phyloP scores from a whole-genome alignment of 2,113 vertebrate genomes.

The Riparia riparia region DNA sequence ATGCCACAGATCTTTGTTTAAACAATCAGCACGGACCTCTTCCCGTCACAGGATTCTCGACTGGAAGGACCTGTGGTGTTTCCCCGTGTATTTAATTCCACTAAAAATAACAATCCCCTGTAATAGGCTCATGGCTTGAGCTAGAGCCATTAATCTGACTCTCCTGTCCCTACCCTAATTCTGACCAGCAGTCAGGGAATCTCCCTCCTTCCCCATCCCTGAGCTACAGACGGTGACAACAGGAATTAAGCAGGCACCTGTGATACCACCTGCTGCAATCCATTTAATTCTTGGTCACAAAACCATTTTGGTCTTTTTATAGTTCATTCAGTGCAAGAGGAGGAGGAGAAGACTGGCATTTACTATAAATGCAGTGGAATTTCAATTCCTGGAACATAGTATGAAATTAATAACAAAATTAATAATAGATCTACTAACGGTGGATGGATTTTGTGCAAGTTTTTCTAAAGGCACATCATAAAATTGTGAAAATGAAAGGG shows the following conservation, averaged over 20 bases:
- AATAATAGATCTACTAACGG: neutral
- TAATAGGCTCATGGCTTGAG: conserved; percentile 54
- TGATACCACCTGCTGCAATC: conserved; percentile 36
- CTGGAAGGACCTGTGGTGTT: neutral
- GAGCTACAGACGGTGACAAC: conserved; percentile 22
- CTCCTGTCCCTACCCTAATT: conserved; percentile 34
- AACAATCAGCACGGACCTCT: neutral
- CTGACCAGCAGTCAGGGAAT: conserved; percentile 29
- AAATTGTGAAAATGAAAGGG: neutral
- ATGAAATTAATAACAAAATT: conserved; percentile 6
- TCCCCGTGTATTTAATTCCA: conserved; percentile 39
- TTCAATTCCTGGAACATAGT: neutral
- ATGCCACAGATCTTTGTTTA: neutral
- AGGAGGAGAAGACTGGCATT: neutral
- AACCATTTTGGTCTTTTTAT: conserved; percentile 56
- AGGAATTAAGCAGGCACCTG: conserved; percentile 53
- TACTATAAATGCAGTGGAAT: neutral
- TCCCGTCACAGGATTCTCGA: neutral
- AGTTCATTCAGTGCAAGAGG: conserved; percentile 3
- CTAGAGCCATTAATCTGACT: conserved; percentile 47
- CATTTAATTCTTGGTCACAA: conserved; percentile 52
- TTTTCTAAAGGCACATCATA: neutral
- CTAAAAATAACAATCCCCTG: conserved; percentile 61
- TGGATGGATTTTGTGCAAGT: neutral
- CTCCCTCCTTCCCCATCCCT: neutral